A percentile compares a stretch with the other conserved stretches of the same genome.
phyloP scores from a whole-genome alignment of 1,140 invertebrate genomes.

The Bombus breviceps region DNA sequence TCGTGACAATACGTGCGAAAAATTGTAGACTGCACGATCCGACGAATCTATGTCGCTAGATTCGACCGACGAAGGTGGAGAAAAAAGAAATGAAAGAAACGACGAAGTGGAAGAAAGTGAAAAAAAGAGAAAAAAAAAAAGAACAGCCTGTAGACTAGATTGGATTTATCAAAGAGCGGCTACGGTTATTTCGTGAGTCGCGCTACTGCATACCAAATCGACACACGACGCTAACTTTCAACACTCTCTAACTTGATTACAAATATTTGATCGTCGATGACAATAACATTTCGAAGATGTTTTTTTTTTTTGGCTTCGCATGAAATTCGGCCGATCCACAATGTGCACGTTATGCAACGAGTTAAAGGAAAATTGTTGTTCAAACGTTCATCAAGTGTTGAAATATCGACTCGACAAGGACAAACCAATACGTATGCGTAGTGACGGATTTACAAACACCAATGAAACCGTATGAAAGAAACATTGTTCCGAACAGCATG shows the following conservation, averaged over 20 bases:
- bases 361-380: background rate
- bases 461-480: background rate
- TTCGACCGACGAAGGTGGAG: background rate
- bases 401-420: background rate
- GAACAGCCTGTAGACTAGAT: slow-evolving; percentile 69
- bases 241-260: background rate
- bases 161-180: slow-evolving; percentile 40
- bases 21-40: slow-evolving; percentile 1
- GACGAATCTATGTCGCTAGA: background rate
- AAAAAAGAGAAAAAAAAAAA: background rate
- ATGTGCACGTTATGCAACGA: background rate
- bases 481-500: background rate
- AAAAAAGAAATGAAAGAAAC: background rate
- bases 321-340: background rate
- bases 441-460: background rate
- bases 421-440: background rate
- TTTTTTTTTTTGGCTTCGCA: background rate
- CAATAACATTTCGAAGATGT: background rate
- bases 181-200: slow-evolving; percentile 6
- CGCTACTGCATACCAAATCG: background rate
- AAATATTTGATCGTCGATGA: background rate
- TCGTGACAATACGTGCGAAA: slow-evolving; percentile 19
- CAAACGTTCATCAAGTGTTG: background rate
- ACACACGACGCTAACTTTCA: background rate
- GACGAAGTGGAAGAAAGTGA: background rate